Conservation (phyloP, 2,113 vertebrate genomes). For the Amia ocellicauda region DNA sequence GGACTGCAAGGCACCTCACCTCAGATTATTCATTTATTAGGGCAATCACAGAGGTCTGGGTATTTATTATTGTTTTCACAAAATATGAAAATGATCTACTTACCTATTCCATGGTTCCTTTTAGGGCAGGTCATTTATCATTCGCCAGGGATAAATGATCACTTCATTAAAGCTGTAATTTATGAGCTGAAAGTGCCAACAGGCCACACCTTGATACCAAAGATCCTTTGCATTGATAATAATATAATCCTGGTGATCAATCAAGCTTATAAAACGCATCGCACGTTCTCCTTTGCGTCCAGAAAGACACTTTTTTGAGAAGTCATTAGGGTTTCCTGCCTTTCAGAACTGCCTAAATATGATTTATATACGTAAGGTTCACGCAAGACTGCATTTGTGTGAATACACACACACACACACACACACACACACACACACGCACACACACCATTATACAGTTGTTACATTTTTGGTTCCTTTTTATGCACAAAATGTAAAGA, state of each 20-base stretch:
- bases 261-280: constrained; percentile 64
- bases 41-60: constrained; percentile 75
- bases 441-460: constrained; percentile 2
- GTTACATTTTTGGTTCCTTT: no score
- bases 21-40: constrained; percentile 87
- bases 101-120: constrained; percentile 80
- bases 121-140: constrained; percentile 82
- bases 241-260: constrained; percentile 74
- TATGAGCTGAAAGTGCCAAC: constrained; percentile 81
- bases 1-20: constrained; percentile 82
- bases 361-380: background rate
- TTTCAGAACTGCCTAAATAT: background rate
- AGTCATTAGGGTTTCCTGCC: background rate
- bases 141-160: constrained; percentile 81
- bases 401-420: background rate
- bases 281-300: background rate
- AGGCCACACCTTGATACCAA: constrained; percentile 70
- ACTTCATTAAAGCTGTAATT: constrained; percentile 84
- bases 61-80: constrained; percentile 85
- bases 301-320: background rate
- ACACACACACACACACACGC: constrained; percentile 18
- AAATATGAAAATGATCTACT: constrained; percentile 93
- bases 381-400: no score
- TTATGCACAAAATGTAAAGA: no score
- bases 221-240: constrained; percentile 82